Conservation (phyloP, 2,113 vertebrate genomes). For the Thalassarche chlororhynchos region DNA sequence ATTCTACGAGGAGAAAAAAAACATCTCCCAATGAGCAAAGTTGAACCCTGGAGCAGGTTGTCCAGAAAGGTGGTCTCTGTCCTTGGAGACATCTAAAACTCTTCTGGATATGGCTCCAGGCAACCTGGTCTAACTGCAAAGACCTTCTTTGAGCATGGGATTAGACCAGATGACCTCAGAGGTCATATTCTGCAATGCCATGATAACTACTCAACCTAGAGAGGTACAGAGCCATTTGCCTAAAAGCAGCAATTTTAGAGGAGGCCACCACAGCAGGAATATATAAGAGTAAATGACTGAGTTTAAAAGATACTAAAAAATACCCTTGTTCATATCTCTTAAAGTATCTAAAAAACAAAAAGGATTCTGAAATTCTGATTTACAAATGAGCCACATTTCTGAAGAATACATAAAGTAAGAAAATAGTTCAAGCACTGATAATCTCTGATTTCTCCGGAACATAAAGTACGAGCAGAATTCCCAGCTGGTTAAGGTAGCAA, state of each 20-base stretch:
- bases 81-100: not conserved
- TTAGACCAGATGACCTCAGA: not conserved
- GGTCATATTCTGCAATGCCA: not conserved
- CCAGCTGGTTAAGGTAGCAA: constrained; percentile 39
- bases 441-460: constrained; percentile 15
- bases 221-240: not conserved
- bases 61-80: not conserved
- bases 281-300: not conserved
- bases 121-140: not conserved
- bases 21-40: not conserved
- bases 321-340: not conserved
- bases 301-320: not conserved
- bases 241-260: not conserved
- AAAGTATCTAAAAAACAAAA: not conserved
- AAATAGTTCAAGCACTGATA: not conserved
- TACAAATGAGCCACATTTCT: not conserved
- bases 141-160: not conserved
- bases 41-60: not conserved
- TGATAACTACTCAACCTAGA: not conserved
- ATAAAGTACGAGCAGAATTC: constrained; percentile 39
- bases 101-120: not conserved
- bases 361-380: not conserved
- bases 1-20: not conserved
- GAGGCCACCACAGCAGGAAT: not conserved
- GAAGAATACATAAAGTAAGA: not conserved